A percentile compares a stretch with the other conserved stretches of the same genome.
These are phyloP conservation scores for Hydraecia micacea DNA, from an alignment of 2,888 invertebrate genomes.

Conservation along the genomic window DNA sequence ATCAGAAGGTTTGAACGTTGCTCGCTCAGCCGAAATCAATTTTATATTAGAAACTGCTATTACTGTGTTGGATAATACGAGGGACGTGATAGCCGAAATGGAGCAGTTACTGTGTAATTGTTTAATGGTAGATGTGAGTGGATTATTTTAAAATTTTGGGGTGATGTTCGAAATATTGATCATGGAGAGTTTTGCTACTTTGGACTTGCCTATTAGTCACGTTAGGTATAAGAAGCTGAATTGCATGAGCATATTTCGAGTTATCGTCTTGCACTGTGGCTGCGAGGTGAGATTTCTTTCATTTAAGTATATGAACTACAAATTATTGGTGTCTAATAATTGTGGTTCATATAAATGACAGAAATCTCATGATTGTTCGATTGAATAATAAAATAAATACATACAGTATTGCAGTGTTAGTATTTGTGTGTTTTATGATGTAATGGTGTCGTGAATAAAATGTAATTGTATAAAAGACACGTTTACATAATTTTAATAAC, in stretches of 20 bases:
- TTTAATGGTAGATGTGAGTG: constrained; percentile 43
- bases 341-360: too few relatives aligned
- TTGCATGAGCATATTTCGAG: too few relatives aligned
- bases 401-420: background rate
- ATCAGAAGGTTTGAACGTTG: constrained; percentile 60
- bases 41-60: constrained; percentile 70
- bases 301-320: background rate
- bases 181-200: background rate
- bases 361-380: background rate
- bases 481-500: constrained; percentile 3
- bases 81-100: constrained; percentile 59
- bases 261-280: background rate
- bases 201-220: background rate
- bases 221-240: background rate
- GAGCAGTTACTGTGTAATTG: constrained; percentile 46
- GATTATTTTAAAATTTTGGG: constrained; percentile 18
- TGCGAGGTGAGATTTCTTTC: background rate
- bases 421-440: background rate
- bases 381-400: background rate
- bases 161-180: constrained; percentile 6
- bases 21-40: constrained; percentile 76
- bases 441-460: background rate
- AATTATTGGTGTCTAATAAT: too few relatives aligned
- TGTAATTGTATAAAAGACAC: background rate
- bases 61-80: constrained; percentile 65